Evolutionary conservation across 2,113 vertebrate species (phyloP).

Genomic region (Scomber colias): DNA sequence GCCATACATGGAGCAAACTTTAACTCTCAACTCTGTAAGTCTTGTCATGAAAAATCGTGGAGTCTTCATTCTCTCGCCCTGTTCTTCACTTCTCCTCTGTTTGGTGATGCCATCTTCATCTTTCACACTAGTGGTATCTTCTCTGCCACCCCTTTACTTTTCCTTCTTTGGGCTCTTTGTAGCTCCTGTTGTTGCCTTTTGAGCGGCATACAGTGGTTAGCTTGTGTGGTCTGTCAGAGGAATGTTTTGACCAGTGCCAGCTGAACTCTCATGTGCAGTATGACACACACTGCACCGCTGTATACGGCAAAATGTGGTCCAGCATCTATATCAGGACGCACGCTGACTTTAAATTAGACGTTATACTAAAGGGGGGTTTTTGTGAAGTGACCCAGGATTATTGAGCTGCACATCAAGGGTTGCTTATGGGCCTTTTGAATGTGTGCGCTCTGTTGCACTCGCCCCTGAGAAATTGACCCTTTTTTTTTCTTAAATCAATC

Average conservation of each 20-base stretch:
- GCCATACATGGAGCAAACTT: conserved; percentile 90
- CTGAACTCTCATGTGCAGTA: conserved; percentile 61
- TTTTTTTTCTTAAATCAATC: conserved; percentile 5
- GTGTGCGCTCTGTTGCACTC: conserved; percentile 32
- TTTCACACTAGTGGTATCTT: conserved; percentile 27
- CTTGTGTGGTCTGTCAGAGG: conserved; percentile 75
- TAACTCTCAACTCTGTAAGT: conserved; percentile 88
- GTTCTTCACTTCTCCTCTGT: conserved; percentile 3
- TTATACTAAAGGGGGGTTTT: conserved; percentile 44
- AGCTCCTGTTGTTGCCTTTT: conserved; percentile 58
- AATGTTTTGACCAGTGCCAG: conserved; percentile 77
- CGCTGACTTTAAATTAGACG: conserved; percentile 56
- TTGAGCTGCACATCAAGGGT: conserved; percentile 24
- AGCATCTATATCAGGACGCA: conserved; percentile 47
- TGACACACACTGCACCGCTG: conserved; percentile 61
- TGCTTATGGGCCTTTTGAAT: conserved; percentile 37
- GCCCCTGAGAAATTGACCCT: conserved; percentile 30
- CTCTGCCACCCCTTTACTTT: conserved; percentile 15
- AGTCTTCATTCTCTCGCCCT: conserved; percentile 8
- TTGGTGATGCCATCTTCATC: conserved; percentile 49
- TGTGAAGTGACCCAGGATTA: conserved; percentile 32
- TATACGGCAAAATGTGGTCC: conserved; percentile 40
- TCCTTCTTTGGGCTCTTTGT: conserved; percentile 68
- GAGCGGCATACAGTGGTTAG: conserved; percentile 66
- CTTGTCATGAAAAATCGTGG: conserved; percentile 31